Conservation (phyloP, 1,140 invertebrate genomes). For the Lanistes nyassanus region DNA sequence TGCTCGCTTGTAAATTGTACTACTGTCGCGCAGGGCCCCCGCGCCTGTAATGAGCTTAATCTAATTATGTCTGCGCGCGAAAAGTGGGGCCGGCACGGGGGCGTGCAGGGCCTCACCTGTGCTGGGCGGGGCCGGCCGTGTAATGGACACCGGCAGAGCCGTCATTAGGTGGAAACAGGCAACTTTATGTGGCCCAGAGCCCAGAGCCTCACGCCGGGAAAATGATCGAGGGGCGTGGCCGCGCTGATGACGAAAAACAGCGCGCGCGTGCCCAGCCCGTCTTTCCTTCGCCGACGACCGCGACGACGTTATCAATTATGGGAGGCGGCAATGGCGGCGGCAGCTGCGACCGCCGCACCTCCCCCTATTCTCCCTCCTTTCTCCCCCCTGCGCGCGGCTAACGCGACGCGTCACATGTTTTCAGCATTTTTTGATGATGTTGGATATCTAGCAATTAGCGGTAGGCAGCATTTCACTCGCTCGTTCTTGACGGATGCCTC, state of each 20-base stretch:
- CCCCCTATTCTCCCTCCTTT: neutral
- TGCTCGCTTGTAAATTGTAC: conserved; percentile 25
- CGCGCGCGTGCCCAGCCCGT: conserved; percentile 25
- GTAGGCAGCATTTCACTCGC: too few relatives aligned
- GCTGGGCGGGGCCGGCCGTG: conserved; percentile 17
- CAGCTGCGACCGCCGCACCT: conserved; percentile 7
- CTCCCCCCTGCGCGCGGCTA: too few relatives aligned
- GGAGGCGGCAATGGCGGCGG: conserved; percentile 20
- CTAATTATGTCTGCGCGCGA: conserved; percentile 23
- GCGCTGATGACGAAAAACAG: conserved; percentile 26
- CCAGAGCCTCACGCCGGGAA: conserved; percentile 20
- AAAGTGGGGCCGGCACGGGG: conserved; percentile 10
- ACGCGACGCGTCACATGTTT: too few relatives aligned
- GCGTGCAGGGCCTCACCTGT: conserved; percentile 26
- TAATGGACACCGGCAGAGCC: conserved; percentile 23
- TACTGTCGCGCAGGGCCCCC: conserved; percentile 15
- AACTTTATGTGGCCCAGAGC: conserved; percentile 23
- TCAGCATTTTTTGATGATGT: too few relatives aligned
- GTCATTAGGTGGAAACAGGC: conserved; percentile 27
- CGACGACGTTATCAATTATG: conserved; percentile 29
- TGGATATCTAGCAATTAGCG: too few relatives aligned
- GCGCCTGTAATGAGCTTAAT: conserved; percentile 27
- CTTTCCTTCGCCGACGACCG: conserved; percentile 13
- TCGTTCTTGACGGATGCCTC: too few relatives aligned
- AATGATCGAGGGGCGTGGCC: conserved; percentile 27